phyloP scores from a whole-genome alignment of 2,797 vertebrate genomes.

The Chelmon rostratus region DNA sequence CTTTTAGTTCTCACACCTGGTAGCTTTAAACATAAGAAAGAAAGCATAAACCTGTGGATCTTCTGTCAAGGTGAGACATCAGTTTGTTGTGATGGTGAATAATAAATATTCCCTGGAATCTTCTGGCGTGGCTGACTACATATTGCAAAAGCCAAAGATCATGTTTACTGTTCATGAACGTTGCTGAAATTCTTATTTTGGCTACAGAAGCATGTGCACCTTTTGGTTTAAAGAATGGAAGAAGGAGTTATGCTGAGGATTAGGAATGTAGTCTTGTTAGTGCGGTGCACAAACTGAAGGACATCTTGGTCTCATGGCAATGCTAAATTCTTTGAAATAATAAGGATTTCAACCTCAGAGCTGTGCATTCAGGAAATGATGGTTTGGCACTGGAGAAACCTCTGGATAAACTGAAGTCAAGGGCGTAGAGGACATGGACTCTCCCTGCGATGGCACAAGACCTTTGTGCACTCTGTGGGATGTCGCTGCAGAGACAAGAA shows the following conservation, averaged over 20 bases:
- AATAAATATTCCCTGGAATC: background rate
- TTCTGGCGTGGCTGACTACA: constrained; percentile 12
- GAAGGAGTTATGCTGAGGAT: background rate
- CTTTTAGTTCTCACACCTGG: background rate
- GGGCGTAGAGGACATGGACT: background rate
- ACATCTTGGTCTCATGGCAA: background rate
- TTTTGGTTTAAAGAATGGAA: background rate
- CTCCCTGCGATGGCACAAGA: background rate
- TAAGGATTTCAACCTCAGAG: constrained; percentile 1
- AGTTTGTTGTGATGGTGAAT: constrained; percentile 19
- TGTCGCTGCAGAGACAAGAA: background rate
- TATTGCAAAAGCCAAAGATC: constrained; percentile 9
- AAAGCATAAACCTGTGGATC: constrained; percentile 1
- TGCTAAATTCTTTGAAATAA: constrained; percentile 24
- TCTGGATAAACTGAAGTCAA: background rate
- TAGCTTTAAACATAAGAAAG: constrained; percentile 2
- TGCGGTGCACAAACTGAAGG: constrained; percentile 8
- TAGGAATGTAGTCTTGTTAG: constrained; percentile 35
- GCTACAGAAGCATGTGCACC: background rate
- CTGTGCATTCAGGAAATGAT: background rate
- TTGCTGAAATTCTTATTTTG: constrained; percentile 2
- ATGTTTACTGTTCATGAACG: background rate
- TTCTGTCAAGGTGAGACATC: constrained; percentile 17
- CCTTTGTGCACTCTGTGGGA: background rate
- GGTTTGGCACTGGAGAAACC: background rate